A percentile compares a stretch with the other conserved stretches of the same genome.
Evolutionary conservation across 2,888 invertebrate genomes (phyloP).

Genomic region (Synanthedon vespiformis): DNA sequence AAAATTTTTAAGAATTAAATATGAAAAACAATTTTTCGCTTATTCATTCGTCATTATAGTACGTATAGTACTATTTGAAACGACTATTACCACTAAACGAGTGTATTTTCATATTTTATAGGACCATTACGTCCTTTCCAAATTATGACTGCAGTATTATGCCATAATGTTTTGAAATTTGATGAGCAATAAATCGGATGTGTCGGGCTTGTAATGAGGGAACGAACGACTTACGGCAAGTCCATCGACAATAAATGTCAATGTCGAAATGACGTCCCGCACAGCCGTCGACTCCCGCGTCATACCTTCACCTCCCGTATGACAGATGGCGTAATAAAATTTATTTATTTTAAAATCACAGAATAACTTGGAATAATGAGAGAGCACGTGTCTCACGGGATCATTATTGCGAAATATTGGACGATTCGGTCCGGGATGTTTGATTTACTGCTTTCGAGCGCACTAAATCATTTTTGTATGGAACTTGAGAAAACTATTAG

Average conservation of each 20-base stretch:
- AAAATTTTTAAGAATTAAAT: too few species aligned
- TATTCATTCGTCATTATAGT: too few species aligned
- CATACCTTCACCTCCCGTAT: constrained; percentile 51
- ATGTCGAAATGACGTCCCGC: constrained; percentile 31
- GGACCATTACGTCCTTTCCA: constrained; percentile 9
- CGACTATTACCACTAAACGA: too few species aligned
- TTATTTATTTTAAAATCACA: constrained; percentile 60
- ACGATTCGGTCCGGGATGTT: constrained; percentile 42
- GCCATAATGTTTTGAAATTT: constrained; percentile 32
- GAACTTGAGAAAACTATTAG: constrained; percentile 67
- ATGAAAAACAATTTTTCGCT: too few species aligned
- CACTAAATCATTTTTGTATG: constrained; percentile 64
- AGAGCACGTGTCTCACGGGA: constrained; percentile 51
- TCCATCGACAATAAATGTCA: constrained; percentile 60
- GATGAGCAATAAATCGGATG: constrained; percentile 47
- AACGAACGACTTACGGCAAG: constrained; percentile 33
- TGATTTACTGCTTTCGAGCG: constrained; percentile 63
- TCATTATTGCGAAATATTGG: constrained; percentile 45
- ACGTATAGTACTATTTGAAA: too few species aligned
- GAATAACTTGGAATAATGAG: constrained; percentile 58
- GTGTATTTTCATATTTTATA: constrained; percentile 6
- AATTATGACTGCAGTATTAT: constrained; percentile 18
- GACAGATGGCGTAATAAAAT: constrained; percentile 66
- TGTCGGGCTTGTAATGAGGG: constrained; percentile 44
- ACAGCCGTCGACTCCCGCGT: constrained; percentile 39